A percentile compares a stretch with the other conserved stretches of the same genome.
phyloP scores from a whole-genome alignment of 1,140 invertebrate genomes.

The Caerostris extrusa region DNA sequence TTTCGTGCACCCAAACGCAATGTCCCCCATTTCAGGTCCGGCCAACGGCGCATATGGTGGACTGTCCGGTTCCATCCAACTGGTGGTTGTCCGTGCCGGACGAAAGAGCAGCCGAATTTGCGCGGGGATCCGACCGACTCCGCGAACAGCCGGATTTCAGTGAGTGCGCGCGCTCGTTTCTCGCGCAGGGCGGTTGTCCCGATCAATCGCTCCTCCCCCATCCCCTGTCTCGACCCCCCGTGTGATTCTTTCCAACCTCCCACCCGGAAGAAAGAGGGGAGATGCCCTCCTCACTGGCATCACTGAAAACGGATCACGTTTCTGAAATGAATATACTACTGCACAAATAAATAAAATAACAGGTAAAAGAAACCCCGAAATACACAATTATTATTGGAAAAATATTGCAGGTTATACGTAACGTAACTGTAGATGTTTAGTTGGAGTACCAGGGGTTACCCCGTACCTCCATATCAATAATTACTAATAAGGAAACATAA shows the following conservation, averaged over 20 bases:
- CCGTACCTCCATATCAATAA: no score
- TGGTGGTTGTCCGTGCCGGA: constrained; percentile 51
- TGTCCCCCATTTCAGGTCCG: not conserved
- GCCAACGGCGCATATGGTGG: constrained; percentile 29
- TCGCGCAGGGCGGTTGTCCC: constrained; percentile 16
- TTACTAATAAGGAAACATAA: no score
- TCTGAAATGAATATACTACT: no score
- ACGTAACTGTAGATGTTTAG: no score
- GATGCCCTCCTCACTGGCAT: not conserved
- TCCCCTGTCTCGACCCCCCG: constrained; percentile 12
- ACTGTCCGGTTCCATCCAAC: not conserved
- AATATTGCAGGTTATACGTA: no score
- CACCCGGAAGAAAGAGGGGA: not conserved
- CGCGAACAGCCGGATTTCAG: constrained; percentile 3
- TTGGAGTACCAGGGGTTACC: no score
- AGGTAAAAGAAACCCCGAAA: no score
- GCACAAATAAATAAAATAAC: no score
- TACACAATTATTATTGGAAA: no score
- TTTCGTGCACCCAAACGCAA: no score
- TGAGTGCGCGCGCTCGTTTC: constrained; percentile 12
- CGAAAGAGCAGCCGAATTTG: constrained; percentile 40
- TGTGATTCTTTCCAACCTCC: constrained; percentile 1
- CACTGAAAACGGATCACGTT: no score
- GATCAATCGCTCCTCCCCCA: constrained; percentile 18
- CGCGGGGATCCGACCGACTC: not conserved